These are phyloP conservation scores for Procambarus virginalis DNA, from an alignment of 1,140 invertebrate species.

Conservation along the genomic window DNA sequence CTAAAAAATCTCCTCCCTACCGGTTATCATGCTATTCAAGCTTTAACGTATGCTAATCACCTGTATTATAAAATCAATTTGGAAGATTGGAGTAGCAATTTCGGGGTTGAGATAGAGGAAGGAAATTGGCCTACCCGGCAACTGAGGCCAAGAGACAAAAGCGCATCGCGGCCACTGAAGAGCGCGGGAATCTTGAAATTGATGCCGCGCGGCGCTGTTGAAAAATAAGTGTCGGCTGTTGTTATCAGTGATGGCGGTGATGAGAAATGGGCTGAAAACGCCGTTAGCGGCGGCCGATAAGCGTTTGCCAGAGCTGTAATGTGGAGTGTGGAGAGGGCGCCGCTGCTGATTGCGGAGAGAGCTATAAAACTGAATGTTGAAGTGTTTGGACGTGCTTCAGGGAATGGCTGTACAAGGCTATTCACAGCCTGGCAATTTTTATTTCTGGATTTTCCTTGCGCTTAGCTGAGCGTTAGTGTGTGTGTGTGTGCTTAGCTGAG, in stretches of 20 bases:
- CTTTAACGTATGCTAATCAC: too few species aligned
- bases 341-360: background rate
- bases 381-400: too few species aligned
- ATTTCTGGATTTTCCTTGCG: too few species aligned
- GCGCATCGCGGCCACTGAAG: too few species aligned
- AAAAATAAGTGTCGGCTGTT: background rate
- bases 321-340: conserved; percentile 25
- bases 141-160: background rate
- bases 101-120: background rate
- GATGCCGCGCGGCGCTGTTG: background rate
- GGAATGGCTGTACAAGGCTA: too few species aligned
- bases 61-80: too few species aligned
- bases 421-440: too few species aligned
- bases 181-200: background rate
- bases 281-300: conserved; percentile 22
- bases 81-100: background rate
- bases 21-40: too few species aligned
- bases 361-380: background rate
- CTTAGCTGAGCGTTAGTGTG: too few species aligned
- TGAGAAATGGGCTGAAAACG: conserved; percentile 26
- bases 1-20: too few species aligned
- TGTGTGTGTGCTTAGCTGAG: too few species aligned
- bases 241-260: conserved; percentile 22
- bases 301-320: background rate
- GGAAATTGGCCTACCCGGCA: background rate